These are phyloP conservation scores for Drosophila albomicans DNA, from an alignment of 1,140 invertebrate species.

Conservation along the genomic window DNA sequence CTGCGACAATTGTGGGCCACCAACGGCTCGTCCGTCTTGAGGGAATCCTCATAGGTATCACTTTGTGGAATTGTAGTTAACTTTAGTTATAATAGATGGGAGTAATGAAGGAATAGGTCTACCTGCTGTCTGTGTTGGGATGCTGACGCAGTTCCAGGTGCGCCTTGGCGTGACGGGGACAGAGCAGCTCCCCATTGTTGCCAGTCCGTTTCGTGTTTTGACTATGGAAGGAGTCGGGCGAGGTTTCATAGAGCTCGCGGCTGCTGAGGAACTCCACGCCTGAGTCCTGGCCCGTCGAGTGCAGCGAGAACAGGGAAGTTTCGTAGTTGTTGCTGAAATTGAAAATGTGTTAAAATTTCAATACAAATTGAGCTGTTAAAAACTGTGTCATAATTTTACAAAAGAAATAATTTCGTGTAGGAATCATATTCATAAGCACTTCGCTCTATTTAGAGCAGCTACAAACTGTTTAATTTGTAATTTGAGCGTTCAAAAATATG, in stretches of 20 bases:
- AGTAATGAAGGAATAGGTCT: not conserved
- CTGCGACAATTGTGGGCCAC: slow-evolving; percentile 84
- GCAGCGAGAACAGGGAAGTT: slow-evolving; percentile 90
- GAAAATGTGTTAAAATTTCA: not conserved
- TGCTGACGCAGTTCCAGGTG: slow-evolving; percentile 70
- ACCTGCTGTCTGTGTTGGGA: slow-evolving; percentile 73
- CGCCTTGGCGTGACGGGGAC: slow-evolving; percentile 76
- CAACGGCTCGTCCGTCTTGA: slow-evolving; percentile 85
- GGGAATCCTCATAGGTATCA: slow-evolving; percentile 89
- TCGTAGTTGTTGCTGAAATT: slow-evolving; percentile 85
- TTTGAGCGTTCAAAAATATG: too few species aligned
- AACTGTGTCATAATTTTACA: too few species aligned
- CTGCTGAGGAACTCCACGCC: slow-evolving; percentile 87
- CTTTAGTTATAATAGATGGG: not conserved
- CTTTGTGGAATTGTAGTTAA: slow-evolving; percentile 66
- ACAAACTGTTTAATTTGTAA: too few species aligned
- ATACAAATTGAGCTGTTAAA: not conserved
- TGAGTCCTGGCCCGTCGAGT: slow-evolving; percentile 92
- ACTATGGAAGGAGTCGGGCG: slow-evolving; percentile 87
- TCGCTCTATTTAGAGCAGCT: too few species aligned
- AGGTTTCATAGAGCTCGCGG: slow-evolving; percentile 87
- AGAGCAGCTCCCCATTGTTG: slow-evolving; percentile 64
- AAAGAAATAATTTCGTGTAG: too few species aligned
- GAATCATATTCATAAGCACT: too few species aligned
- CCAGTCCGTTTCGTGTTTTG: slow-evolving; percentile 49